phyloP scores from a whole-genome alignment of 2,888 invertebrate genomes.

The Periphyllus acericola region DNA sequence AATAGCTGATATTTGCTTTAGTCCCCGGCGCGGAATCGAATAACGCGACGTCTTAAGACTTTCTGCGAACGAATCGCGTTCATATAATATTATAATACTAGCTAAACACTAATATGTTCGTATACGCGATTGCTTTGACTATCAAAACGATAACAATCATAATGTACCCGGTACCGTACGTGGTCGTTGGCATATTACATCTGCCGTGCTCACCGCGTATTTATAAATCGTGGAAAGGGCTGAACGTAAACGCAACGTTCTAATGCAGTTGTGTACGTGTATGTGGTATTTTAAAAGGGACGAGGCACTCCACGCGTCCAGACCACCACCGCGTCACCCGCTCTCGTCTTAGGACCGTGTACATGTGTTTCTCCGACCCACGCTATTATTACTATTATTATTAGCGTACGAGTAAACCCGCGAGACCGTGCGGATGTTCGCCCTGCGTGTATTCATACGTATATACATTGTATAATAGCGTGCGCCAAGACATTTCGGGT shows the following conservation, averaged over 20 bases:
- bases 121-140: too few relatives aligned
- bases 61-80: neutral
- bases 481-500: constrained; percentile 48
- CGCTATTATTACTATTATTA: constrained; percentile 2
- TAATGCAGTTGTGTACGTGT: neutral
- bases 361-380: constrained; percentile 17
- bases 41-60: neutral
- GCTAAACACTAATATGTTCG: too few relatives aligned
- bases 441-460: neutral
- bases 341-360: neutral
- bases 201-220: too few relatives aligned
- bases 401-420: constrained; percentile 28
- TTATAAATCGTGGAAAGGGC: too few relatives aligned
- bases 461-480: constrained; percentile 22
- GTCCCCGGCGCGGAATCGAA: neutral
- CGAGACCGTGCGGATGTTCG: constrained; percentile 31
- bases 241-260: neutral
- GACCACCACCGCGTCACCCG: too few relatives aligned
- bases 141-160: too few relatives aligned
- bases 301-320: neutral
- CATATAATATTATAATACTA: neutral
- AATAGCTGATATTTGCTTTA: neutral
- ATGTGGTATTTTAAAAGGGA: neutral
- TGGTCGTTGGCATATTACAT: too few relatives aligned
- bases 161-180: too few relatives aligned